Evolutionary conservation across 2,113 vertebrate genomes (phyloP), one percentile per base, ranked within the genome.

Genomic region (Desmodus rotundus): DNA sequence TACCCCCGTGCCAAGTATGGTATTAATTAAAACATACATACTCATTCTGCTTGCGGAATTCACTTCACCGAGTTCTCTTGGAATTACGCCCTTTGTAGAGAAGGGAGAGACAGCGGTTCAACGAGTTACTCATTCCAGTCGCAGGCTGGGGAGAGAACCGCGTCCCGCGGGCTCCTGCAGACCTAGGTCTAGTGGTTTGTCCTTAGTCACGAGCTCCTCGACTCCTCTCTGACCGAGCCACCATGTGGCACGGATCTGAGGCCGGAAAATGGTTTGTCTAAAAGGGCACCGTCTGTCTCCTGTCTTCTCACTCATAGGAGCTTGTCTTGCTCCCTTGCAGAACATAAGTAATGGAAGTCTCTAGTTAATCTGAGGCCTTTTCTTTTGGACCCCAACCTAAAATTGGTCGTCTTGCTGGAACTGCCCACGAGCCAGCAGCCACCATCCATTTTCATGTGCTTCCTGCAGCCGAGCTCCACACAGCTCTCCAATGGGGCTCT

Each of bases 1-100:
- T 0, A 4, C 10, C 22, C 19, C 16, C 1, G 33, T 26, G 24
- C 54, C 11, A 12, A 73, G 54, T 4, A 28, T 9, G 9, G 2
- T 19, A 20, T 50, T 45, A 17, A 38, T 20, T 7, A 17, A 81
- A 78, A 65, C 12, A n/a, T 0, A 38, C 70, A 7, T 16, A 1
- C 52, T 89, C 16, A 4, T 14, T 5, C 4, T 28, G 28, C 41
- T 24, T 45, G 47, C 52, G 10, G 78, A n/a, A 28, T 5, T 52
- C 7, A 0, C n/a, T 16, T 73, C 3, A 20, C 7, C 7, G 20
- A 13, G 74, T 82, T 96, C 43, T 77, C 50, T 43, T 7, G 19
- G 28, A 52, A 47, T 5, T 26, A 33, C 1, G 61, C 5, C 36
- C 26, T 68, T 41, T 56, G 47, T 16, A 31, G 43, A 61, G 33